phyloP scores from a whole-genome alignment of 2,113 vertebrate genomes.

The Channa argus region DNA sequence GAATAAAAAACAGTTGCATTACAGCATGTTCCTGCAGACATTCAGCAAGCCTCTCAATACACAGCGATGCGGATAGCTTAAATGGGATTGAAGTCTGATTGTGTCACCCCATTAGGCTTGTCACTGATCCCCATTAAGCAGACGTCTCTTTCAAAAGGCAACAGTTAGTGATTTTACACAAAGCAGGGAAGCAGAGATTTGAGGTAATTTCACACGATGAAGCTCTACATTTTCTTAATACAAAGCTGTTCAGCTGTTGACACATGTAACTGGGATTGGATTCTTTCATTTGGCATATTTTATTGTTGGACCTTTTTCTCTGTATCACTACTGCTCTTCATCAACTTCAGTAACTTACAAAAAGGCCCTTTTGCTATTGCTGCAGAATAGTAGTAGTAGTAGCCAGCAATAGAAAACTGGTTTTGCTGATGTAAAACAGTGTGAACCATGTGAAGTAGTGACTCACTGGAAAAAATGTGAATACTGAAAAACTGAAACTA shows the following conservation, averaged over 20 bases:
- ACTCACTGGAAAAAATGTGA: too few species aligned
- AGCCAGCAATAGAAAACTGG: too few species aligned
- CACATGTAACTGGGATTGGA: not conserved
- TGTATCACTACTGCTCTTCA: not conserved
- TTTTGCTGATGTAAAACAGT: too few species aligned
- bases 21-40: conserved; percentile 42
- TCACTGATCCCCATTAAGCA: conserved; percentile 65
- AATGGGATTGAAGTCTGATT: conserved; percentile 71
- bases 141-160: conserved; percentile 63
- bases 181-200: conserved; percentile 6
- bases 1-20: conserved; percentile 44
- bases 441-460: too few species aligned
- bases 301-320: not conserved
- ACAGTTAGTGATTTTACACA: conserved; percentile 49
- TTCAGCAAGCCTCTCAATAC: conserved; percentile 40
- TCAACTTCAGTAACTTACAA: not conserved
- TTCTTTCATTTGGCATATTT: conserved; percentile 7
- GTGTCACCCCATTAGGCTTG: conserved; percentile 61
- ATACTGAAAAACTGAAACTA: too few species aligned
- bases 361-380: too few species aligned
- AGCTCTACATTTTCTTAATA: conserved; percentile 5
- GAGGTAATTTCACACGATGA: conserved; percentile 11
- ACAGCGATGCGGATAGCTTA: conserved; percentile 56
- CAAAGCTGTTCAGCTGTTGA: not conserved
- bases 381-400: too few species aligned